Base-by-base conservation (phyloP, 2,888 invertebrate species). In the Troides aeacus region DNA sequence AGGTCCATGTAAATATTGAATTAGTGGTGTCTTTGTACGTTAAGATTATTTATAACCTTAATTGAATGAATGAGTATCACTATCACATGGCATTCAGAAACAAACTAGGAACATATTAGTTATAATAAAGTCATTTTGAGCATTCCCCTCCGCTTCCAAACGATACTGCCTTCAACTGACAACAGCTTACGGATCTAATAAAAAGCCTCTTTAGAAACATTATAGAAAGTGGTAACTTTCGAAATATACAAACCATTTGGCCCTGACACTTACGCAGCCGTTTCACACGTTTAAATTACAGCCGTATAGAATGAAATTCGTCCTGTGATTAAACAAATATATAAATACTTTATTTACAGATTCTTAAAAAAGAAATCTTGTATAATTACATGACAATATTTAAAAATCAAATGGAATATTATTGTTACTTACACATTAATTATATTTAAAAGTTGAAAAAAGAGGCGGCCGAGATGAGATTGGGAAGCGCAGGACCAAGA, bases 221-320 rank as follows among this genome's bases (percentile, higher is more conserved):
- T 81, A 82, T 81, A 83, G 78, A 84, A 82, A 82, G 75, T 85
- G 87, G 87, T 86, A 87, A 87, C 87, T 84, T 84, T 80, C 76
- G 80, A 81, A 83, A 69, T 24, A 69, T 71, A 70, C 59, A 70
- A 66, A 70, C 66, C 66, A 70, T 66, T 66, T 66, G 62, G 69
- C 71, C 62, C 73, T 64, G 66, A 42, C 53, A 64, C 24, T 63
- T 63, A 3, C 30, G 57, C 21, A n/a, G 53, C 56, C 50, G 56
- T 39, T 56, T 61, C 10, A 5, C 3, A 18, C 50, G 15, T 17
- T 50, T 50, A 50, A 50, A 5, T 0, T 50, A 50, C 17, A 12
- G 2, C 18, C 5, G 50, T 15, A 12, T 17, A 0, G 17, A 17
- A 50, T 50, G 5, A 50, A 50, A 18, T 50, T 50, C 18, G 18